phyloP scores from a whole-genome alignment of 92 coral and sea anemone genomes.

The Ricordea florida region DNA sequence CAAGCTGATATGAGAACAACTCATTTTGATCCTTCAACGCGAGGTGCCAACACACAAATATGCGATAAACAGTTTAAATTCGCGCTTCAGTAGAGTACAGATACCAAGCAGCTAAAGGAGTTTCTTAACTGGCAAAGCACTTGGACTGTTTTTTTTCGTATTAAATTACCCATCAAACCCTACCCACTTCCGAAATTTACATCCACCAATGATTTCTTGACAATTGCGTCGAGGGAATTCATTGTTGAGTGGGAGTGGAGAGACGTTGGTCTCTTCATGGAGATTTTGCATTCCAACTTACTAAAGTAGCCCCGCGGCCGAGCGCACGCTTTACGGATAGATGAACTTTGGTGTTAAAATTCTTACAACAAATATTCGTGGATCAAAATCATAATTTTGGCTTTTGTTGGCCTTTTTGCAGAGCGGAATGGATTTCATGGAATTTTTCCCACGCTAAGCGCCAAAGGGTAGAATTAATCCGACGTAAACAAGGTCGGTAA shows the following conservation, averaged over 20 bases:
- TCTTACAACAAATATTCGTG: no score
- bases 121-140: neutral
- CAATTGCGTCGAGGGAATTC: constrained; percentile 15
- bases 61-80: neutral
- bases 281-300: neutral
- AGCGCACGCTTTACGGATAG: neutral
- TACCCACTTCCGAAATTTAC: constrained; percentile 32
- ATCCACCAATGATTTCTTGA: constrained; percentile 1
- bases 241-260: neutral
- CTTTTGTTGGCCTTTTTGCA: no score
- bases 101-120: neutral
- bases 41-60: neutral
- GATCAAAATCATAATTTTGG: no score
- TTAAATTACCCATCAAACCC: no score
- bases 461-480: no score
- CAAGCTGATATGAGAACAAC: constrained; percentile 23
- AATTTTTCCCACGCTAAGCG: no score
- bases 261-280: neutral
- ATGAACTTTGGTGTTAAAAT: neutral
- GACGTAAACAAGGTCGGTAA: no score
- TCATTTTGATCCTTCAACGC: neutral
- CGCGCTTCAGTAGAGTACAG: neutral
- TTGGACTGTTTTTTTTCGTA: neutral
- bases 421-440: no score
- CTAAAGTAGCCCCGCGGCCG: neutral